Base-by-base conservation (phyloP, 2,113 vertebrate species). In the Bufo bufo region DNA sequence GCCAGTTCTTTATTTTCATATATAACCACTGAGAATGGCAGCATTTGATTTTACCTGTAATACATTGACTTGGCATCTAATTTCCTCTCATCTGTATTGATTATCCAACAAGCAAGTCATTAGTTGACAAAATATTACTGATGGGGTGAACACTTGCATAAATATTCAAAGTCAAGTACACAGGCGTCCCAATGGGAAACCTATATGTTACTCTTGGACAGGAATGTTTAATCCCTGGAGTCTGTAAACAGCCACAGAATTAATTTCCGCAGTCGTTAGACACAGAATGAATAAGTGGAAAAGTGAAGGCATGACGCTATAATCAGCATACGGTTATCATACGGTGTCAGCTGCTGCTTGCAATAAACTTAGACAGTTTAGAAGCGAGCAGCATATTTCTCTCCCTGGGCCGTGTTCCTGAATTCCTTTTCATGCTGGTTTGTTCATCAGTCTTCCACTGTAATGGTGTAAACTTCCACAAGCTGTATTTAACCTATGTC, bases 201-300 rank as follows among this genome's bases (percentile, higher is more conserved):
- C 59, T 84, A 88, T 88, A 56, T 84, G 47, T 88, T 88, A 84
- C 71, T 77, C 77, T 77, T 88, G 71, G 87, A 88, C 87, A 84
- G 69, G n/a, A 54, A 83, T 77, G 13, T 59, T 50, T 77, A 84
- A 77, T 88, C 87, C 81, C 87, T 45, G 58, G 80, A 84, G 87
- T 82, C 80, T 77, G 5, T 81, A 83, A n/a, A 88, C 69, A 88
- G 58, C 81, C 20, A 50, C n/a, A 88, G 87, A 88, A 88, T 88
- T 77, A 88, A 83, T 84, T 88, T 74, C 71, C 54, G 71, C 56
- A 74, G 58, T 72, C 71, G 66, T 88, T 88, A 75, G 19, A 77
- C 23, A 61, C 49, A 72, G 77, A 58, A 88, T 88, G 47, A 88
- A 33, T 84, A 84, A 88, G 80, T 82, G 52, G 71, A 33, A 49